These are phyloP conservation scores for Epinephelus lanceolatus DNA, from an alignment of 2,113 vertebrate genomes.

Conservation along the genomic window DNA sequence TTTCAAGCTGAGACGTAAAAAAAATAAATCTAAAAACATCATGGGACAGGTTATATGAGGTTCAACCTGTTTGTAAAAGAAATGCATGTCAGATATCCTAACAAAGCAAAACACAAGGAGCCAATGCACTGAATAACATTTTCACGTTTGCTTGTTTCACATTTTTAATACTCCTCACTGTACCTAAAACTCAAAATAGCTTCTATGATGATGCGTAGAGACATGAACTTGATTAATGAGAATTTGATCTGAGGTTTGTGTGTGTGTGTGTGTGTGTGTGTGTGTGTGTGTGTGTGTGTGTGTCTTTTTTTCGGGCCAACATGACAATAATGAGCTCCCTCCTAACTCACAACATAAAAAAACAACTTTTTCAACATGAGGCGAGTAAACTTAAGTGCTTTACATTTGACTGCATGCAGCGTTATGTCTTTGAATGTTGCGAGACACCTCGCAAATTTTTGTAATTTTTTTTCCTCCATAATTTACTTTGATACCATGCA, in stretches of 20 bases:
- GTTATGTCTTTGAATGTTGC: conserved; percentile 82
- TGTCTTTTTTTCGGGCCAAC: conserved; percentile 76
- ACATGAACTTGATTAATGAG: conserved; percentile 62
- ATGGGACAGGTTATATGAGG: conserved; percentile 73
- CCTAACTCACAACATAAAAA: conserved; percentile 78
- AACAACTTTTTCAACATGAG: conserved; percentile 75
- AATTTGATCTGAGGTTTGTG: conserved; percentile 64
- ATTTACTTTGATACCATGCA: conserved; percentile 89
- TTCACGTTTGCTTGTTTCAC: conserved; percentile 83
- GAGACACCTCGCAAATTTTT: conserved; percentile 78
- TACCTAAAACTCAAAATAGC: conserved; percentile 61
- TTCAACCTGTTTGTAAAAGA: conserved; percentile 71
- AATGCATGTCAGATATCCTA: conserved; percentile 66
- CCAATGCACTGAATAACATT: conserved; percentile 81
- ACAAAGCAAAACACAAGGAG: conserved; percentile 72
- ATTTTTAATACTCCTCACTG: conserved; percentile 77
- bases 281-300: conserved; percentile 16
- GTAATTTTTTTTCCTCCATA: conserved; percentile 77
- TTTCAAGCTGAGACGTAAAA: conserved; percentile 77
- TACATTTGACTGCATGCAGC: conserved; percentile 85
- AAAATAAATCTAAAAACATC: conserved; percentile 12
- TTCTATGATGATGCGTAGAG: conserved; percentile 65
- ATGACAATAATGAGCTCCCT: conserved; percentile 82
- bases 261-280: conserved; percentile 22
- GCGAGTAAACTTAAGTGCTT: conserved; percentile 82